These are phyloP conservation scores for Mustela lutreola DNA, from an alignment of 2,113 vertebrate species.

Conservation along the genomic window DNA sequence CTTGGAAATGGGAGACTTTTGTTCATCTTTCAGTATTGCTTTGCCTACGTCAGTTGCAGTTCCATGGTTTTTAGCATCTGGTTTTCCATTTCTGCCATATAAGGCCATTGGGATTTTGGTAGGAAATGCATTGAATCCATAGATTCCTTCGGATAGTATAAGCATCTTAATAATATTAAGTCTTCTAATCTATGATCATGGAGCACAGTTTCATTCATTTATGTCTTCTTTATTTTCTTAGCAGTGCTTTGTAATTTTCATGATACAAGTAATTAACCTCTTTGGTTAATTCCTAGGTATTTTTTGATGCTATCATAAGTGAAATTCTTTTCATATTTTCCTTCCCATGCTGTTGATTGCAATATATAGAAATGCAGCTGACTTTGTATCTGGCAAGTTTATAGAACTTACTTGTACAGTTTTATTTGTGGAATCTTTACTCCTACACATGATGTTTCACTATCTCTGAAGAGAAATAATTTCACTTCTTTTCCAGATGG, in stretches of 20 bases:
- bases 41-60: background rate
- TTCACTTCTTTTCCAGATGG: background rate
- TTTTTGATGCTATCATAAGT: background rate
- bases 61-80: background rate
- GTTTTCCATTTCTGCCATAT: background rate
- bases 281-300: background rate
- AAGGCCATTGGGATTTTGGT: background rate
- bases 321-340: background rate
- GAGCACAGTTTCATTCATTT: background rate
- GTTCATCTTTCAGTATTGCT: background rate
- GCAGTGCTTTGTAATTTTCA: background rate
- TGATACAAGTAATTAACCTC: background rate
- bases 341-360: background rate
- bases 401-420: background rate
- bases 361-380: background rate
- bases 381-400: background rate
- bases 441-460: background rate
- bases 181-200: background rate
- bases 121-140: background rate
- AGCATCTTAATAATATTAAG: background rate
- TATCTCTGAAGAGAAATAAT: background rate
- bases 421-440: background rate
- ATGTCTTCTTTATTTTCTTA: background rate
- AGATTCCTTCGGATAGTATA: background rate
- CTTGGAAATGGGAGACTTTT: background rate